phyloP scores from a whole-genome alignment of 2,113 vertebrate species.

The Platichthys flesus region DNA sequence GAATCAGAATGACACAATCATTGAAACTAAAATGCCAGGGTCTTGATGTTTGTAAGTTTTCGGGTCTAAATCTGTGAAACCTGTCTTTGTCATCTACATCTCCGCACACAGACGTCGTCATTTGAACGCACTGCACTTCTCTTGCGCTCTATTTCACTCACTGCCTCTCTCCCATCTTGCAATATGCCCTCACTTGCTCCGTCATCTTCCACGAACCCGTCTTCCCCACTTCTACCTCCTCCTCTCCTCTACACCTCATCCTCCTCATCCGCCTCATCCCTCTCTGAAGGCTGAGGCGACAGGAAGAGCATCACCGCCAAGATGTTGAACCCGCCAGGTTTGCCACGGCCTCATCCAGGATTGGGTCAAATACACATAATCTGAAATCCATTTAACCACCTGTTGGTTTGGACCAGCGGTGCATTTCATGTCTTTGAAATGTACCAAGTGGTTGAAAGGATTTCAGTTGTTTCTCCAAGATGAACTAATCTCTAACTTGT shows the following conservation, averaged over 20 bases:
- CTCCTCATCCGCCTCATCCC: slow-evolving; percentile 80
- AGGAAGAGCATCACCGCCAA: slow-evolving; percentile 88
- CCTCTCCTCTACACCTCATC: slow-evolving; percentile 72
- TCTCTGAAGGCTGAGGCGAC: slow-evolving; percentile 92
- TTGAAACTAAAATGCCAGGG: not conserved
- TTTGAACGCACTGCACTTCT: slow-evolving; percentile 14
- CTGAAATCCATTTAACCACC: slow-evolving; percentile 25
- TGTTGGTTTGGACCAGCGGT: not conserved
- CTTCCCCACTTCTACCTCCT: slow-evolving; percentile 71
- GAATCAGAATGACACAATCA: no score
- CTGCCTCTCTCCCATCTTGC: slow-evolving; percentile 37
- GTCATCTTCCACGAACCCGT: not conserved
- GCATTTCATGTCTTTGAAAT: slow-evolving; percentile 8
- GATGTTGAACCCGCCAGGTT: slow-evolving; percentile 93
- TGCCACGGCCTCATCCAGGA: slow-evolving; percentile 78
- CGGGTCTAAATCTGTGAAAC: no score
- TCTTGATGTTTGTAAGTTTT: not conserved
- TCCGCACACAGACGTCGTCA: slow-evolving; percentile 1
- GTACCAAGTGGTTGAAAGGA: slow-evolving; percentile 20
- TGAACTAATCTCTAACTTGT: slow-evolving; percentile 36
- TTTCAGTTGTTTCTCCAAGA: slow-evolving; percentile 32
- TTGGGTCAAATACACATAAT: slow-evolving; percentile 24
- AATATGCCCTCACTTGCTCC: slow-evolving; percentile 62
- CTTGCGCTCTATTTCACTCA: slow-evolving; percentile 31
- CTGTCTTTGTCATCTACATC: not conserved